phyloP scores from a whole-genome alignment of 2,888 invertebrate species.

The Aspidapion aeneum region DNA sequence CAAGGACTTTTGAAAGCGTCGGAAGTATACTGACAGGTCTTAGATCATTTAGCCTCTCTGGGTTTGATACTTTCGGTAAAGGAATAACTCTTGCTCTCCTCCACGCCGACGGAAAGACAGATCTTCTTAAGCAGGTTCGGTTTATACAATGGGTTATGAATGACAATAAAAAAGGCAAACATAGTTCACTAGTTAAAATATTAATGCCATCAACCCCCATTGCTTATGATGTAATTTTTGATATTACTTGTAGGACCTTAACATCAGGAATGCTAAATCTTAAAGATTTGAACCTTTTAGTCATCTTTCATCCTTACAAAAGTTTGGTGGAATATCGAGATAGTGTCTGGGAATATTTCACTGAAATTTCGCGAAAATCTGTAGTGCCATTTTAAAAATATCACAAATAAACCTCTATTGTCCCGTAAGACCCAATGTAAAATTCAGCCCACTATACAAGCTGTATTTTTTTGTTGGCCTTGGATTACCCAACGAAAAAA shows the following conservation, averaged over 20 bases:
- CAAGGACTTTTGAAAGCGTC: slow-evolving; percentile 26
- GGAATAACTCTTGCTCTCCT: slow-evolving; percentile 30
- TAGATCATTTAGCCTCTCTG: slow-evolving; percentile 23
- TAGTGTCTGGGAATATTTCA: no score
- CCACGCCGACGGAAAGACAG: slow-evolving; percentile 27
- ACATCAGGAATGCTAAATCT: no score
- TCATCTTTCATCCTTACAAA: no score
- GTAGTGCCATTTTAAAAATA: no score
- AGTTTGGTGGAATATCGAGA: no score
- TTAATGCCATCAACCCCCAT: slow-evolving; percentile 11
- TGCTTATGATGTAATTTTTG: slow-evolving; percentile 8
- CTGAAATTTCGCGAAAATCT: no score
- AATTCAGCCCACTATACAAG: no score
- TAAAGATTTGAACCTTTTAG: no score
- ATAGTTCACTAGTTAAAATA: slow-evolving; percentile 12
- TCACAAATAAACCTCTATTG: no score
- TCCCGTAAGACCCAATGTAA: no score
- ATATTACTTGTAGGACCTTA: slow-evolving; percentile 4
- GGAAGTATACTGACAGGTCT: slow-evolving; percentile 31
- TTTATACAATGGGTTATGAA: slow-evolving; percentile 17
- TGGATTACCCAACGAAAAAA: no score
- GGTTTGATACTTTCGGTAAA: slow-evolving; percentile 26
- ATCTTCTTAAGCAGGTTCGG: slow-evolving; percentile 5
- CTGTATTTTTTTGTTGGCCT: no score
- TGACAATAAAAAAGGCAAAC: slow-evolving; percentile 7